These are phyloP conservation scores for Tetanocera ferruginea DNA, from an alignment of 2,888 invertebrate species.

Conservation along the genomic window DNA sequence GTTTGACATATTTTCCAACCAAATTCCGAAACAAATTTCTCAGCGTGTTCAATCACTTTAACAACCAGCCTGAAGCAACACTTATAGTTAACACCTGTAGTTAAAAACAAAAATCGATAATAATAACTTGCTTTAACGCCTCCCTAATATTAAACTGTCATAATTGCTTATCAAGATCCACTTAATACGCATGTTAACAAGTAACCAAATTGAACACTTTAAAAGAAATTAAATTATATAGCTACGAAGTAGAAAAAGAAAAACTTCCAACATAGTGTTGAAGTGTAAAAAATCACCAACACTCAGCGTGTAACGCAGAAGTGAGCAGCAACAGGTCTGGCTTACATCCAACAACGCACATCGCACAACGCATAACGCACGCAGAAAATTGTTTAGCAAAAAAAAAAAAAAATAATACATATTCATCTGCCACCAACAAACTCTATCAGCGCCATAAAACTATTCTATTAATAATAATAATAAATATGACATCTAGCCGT, in stretches of 20 bases:
- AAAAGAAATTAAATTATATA: neutral
- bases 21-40: no score
- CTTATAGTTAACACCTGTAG: neutral
- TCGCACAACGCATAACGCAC: neutral
- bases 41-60: neutral
- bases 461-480: no score
- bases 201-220: conserved; percentile 7
- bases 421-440: no score
- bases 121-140: conserved; percentile 1
- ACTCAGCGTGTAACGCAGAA: neutral
- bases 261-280: neutral
- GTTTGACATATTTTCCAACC: no score
- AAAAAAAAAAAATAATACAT: no score
- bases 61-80: neutral
- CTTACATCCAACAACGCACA: neutral
- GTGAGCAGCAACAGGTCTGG: neutral
- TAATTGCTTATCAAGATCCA: conserved; percentile 34
- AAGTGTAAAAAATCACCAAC: neutral
- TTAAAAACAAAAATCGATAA: neutral
- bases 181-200: conserved; percentile 26
- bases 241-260: neutral
- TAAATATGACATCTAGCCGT: no score
- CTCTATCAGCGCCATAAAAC: no score
- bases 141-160: conserved; percentile 18
- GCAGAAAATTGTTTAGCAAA: neutral